Base-by-base conservation (phyloP, 2,113 vertebrate genomes). In the Ptyas mucosa region DNA sequence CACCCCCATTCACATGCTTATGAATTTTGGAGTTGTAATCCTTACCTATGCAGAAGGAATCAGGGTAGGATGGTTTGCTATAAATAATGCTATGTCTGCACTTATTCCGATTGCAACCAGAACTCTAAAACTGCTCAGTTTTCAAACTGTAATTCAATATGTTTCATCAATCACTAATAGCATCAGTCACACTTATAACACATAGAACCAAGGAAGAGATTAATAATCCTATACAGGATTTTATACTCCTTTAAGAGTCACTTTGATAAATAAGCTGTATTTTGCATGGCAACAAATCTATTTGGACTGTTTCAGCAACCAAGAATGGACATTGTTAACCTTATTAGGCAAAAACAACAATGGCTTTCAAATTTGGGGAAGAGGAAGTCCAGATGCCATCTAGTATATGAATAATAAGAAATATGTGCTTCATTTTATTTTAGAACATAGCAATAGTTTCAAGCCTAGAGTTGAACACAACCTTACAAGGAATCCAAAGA, bases 341-440 rank as follows among this genome's bases (percentile, higher is more conserved):
- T 23, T 87, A 54, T 23, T 93, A 54, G 26, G 54, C 43, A 53
- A 11, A 86, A 89, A 93, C 89, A 61, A 0, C 86, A 87, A 75
- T 75, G 5, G 90, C 85, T 64, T 91, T 92, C 89, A 34, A 94
- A 89, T 57, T 88, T 29, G 64, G n/a, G 53, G 0, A 86, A 69
- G 34, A 49, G 46, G 90, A 75, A 0, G 0, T 55, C 92, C 86
- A 94, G 85, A 23, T 18, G 64, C 88, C 3, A 24, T 18, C 29
- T 24, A 20, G 55, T 64, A 29, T 2, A 88, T 9, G 64, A 93
- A 94, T 34, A 49, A 69, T 64, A 58, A n/a, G 20, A 89, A 91
- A 14, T 6, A 52, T 18, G 46, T 4, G 0, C 87, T 49, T 85
- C n/a, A 96, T 94, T 94, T 94, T 95, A 89, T 46, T 46, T 14